A percentile compares a stretch with the other conserved stretches of the same genome.
phyloP scores from a whole-genome alignment of 2,113 vertebrate genomes.

The Cyphomyrus discorhynchus region DNA sequence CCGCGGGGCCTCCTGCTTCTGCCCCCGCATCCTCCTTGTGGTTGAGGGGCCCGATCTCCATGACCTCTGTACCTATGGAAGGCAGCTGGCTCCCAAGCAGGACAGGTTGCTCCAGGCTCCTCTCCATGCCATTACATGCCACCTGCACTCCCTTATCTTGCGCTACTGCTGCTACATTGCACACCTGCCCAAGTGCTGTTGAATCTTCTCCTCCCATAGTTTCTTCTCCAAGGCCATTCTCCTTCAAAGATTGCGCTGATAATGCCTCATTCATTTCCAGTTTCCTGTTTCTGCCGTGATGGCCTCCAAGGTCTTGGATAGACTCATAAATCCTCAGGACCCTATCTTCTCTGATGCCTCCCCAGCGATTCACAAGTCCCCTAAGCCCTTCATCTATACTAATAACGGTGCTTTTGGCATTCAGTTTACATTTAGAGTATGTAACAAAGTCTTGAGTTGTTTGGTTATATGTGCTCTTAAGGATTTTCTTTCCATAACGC shows the following conservation, averaged over 20 bases:
- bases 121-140: background rate
- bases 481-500: background rate
- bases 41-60: background rate
- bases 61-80: background rate
- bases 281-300: background rate
- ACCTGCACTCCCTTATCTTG: background rate
- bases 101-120: background rate
- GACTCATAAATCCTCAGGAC: constrained; percentile 7
- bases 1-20: background rate
- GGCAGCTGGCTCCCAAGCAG: constrained; percentile 5
- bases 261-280: constrained; percentile 8
- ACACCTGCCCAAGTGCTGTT: background rate
- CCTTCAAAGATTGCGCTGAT: background rate
- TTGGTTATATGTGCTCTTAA: background rate
- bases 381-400: background rate
- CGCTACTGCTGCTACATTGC: background rate
- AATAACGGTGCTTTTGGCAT: background rate
- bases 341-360: background rate
- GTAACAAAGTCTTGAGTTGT: background rate
- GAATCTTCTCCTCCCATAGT: background rate
- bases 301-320: background rate
- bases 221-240: background rate
- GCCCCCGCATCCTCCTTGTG: background rate
- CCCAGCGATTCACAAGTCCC: background rate
- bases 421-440: background rate